Conservation (phyloP, 2,797 vertebrate species). For the Squalus acanthias region DNA sequence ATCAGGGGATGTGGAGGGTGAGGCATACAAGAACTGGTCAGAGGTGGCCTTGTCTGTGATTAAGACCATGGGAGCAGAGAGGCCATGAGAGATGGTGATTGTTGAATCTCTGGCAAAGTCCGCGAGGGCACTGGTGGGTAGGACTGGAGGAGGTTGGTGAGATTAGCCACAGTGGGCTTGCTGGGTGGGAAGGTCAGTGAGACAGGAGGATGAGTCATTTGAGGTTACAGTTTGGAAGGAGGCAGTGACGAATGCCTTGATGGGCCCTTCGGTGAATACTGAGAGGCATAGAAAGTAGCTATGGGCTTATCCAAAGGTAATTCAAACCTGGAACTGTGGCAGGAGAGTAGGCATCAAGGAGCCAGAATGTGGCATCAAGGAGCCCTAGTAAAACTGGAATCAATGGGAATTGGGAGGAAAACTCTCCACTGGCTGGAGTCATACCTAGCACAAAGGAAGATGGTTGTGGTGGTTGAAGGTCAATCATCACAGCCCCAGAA, state of each 20-base stretch:
- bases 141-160: not conserved
- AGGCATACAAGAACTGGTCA: not conserved
- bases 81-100: too few species aligned
- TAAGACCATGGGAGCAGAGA: not conserved
- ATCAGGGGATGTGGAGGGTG: too few species aligned
- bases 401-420: too few species aligned
- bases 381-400: too few species aligned
- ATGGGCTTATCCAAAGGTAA: not conserved
- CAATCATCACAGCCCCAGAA: too few species aligned
- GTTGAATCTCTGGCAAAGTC: too few species aligned
- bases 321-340: not conserved
- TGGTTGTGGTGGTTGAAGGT: too few species aligned
- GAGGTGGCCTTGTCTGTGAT: not conserved
- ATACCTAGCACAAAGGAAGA: too few species aligned
- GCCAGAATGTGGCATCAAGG: too few species aligned
- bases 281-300: not conserved
- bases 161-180: not conserved
- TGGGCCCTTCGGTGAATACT: not conserved
- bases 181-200: not conserved
- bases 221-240: not conserved
- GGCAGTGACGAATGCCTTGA: not conserved
- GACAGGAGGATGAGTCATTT: not conserved
- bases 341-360: not conserved
- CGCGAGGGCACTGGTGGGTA: not conserved
- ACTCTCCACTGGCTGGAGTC: too few species aligned